Conservation (phyloP, 2,113 vertebrate species). For the Perccottus glenii region DNA sequence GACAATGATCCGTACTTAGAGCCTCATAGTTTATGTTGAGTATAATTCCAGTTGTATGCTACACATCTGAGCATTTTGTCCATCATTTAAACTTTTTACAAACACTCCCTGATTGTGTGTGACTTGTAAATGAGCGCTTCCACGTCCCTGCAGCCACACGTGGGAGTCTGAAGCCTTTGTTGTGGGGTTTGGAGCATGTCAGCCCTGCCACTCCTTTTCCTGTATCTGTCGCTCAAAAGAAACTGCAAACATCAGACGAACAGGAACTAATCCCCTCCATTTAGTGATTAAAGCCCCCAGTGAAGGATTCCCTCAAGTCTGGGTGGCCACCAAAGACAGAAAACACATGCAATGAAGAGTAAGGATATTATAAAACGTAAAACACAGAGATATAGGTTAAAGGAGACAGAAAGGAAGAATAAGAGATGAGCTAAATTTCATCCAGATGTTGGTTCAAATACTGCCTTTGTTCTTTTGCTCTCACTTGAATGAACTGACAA, state of each 20-base stretch:
- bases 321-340: constrained; percentile 51
- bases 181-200: constrained; percentile 44
- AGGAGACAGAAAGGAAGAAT: not conserved
- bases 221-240: constrained; percentile 52
- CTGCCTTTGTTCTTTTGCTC: not conserved
- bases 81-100: not conserved
- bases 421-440: constrained; percentile 37
- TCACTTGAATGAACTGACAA: not conserved
- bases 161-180: constrained; percentile 42
- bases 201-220: constrained; percentile 58
- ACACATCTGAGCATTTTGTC: not conserved
- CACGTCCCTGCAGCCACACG: constrained; percentile 15
- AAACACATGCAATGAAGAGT: not conserved
- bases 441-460: constrained; percentile 57
- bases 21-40: too few relatives aligned
- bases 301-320: constrained; percentile 47
- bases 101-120: not conserved
- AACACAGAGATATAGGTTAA: not conserved
- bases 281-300: constrained; percentile 58
- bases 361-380: not conserved
- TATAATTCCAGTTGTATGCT: not conserved
- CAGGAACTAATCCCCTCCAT: constrained; percentile 59
- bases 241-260: constrained; percentile 49
- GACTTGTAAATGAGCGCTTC: constrained; percentile 11
- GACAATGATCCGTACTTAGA: too few relatives aligned